Base-by-base conservation (phyloP, 2,797 vertebrate genomes). In the Ctenopoma kingsleyae region DNA sequence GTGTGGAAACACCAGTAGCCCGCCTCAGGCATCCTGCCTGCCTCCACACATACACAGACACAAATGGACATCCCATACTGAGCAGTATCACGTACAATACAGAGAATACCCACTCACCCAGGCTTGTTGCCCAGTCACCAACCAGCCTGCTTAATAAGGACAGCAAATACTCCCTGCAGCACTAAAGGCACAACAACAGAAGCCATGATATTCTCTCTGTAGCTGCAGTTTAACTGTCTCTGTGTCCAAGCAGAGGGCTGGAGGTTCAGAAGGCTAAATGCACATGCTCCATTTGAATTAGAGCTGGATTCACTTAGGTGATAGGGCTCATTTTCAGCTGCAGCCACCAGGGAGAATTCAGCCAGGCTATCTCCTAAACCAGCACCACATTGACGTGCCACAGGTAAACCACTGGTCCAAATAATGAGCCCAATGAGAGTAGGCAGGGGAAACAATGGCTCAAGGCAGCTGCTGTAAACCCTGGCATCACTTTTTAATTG, bases 1-100 rank as follows among this genome's bases (percentile, higher is more conserved):
- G 89, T 86, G 90, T 91, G 86, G 86, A 91, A 91, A 87, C 87
- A 89, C 76, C 86, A 85, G 83, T 62, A 55, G 64, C 54, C 56
- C 8, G 78, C 83, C 84, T 86, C 67, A 60, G 84, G 85, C 82
- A 3, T 71, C 84, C 67, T 67, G 71, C 67, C 71, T 64, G 63
- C 58, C 55, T 61, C 52, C 40, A 61, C 40, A 52, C 32, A 30
- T 13, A 30, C 49, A 56, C 58, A 65, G 67, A 67, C 57, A 46
- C 57, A 70, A 57, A 76, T 6, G 20, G 56, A 41, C 52, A 74
- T 62, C 74, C 55, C 43, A 76, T 69, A 80, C 79, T 57, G 55
- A 87, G 72, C 71, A 53, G 51, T 59, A 70, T 79, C 67, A 71
- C 55, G 46, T 58, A 76, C 65, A 69, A 44, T 57, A 73, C 38